Base-by-base conservation (phyloP, 2,888 invertebrate genomes). In the Hypomecis atomaria region DNA sequence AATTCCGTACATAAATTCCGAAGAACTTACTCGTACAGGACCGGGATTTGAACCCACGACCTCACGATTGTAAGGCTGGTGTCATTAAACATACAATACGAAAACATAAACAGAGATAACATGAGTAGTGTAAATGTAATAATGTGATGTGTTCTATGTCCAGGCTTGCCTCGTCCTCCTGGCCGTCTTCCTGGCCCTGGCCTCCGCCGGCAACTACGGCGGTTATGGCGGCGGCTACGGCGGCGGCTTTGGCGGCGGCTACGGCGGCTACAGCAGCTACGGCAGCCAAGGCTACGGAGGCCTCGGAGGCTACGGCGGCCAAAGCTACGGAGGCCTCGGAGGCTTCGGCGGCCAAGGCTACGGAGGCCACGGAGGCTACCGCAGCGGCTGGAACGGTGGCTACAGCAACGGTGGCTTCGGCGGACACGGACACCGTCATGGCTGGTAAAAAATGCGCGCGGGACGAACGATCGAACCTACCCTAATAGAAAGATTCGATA, bases 161-260 rank as follows among this genome's bases (percentile, higher is more conserved):
- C 76, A 81, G 81, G 60, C 70, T 4, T 64, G 71, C 45, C 37
- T 74, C 37, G 8, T 75, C 33, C 64, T 78, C 11, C 72, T 88
- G 71, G 62, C 70, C n/a, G 73, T 78, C 36, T 11, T 84, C 52
- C 42, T 84, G 67, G 73, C 82, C 47, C 53, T 73, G 38, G 79
- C 78, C n/a, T 77, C 82, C 0, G 88, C 87, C 0, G 86, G 87
- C 53, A 75, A 77, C 74, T 63, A 78, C 67, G 62, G 71, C 38
- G 69, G 72, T n/a, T 76, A 79, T 36, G 76, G 56, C 65, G 0
- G 72, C 70, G 54, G 58, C 5, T 38, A 9, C 9, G 62, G 49
- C 48, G 40, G 59, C 44, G 47, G 60, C 36, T 69, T n/a, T n/a
- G n/a, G n/a, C n/a, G 48, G 59, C 6, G 66, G 71, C 7, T 65